Conservation (phyloP, 2,797 vertebrate species). For the Diplodus puntazzo region DNA sequence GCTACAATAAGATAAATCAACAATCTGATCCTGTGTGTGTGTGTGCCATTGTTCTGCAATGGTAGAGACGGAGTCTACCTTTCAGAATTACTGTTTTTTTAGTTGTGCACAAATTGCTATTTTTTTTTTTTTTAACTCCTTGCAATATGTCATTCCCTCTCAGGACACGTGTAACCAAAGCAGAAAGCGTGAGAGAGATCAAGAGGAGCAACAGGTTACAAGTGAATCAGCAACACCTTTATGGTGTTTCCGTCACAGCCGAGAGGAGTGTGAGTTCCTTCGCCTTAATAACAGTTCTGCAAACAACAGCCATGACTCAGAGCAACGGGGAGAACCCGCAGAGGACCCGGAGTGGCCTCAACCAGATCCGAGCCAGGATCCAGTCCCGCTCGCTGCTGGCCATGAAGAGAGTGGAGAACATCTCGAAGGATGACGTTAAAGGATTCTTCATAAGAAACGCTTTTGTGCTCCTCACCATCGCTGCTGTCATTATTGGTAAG, state of each 20-base stretch:
- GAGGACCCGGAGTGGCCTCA: constrained; percentile 84
- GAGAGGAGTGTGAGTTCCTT: constrained; percentile 2
- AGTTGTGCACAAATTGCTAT: too few relatives aligned
- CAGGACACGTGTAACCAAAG: constrained; percentile 36
- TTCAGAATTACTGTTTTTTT: too few relatives aligned
- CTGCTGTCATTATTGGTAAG: constrained; percentile 94
- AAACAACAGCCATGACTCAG: constrained; percentile 87
- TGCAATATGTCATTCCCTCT: neutral
- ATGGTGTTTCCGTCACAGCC: neutral
- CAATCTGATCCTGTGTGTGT: neutral
- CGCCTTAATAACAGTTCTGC: constrained; percentile 8
- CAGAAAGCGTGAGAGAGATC: constrained; percentile 15
- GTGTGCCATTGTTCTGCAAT: neutral
- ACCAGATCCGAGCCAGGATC: constrained; percentile 89
- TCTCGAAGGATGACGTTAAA: constrained; percentile 90
- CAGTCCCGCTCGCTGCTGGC: constrained; percentile 88
- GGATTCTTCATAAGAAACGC: constrained; percentile 91
- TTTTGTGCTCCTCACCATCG: constrained; percentile 93
- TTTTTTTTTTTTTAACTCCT: neutral
- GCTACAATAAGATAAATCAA: neutral
- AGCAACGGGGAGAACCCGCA: constrained; percentile 89
- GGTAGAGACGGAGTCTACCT: too few relatives aligned
- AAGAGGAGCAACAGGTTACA: neutral
- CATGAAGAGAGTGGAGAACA: constrained; percentile 90
- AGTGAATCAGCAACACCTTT: constrained; percentile 1